Base-by-base conservation (phyloP, 2,113 vertebrate species). In the Thryonomys swinderianus region DNA sequence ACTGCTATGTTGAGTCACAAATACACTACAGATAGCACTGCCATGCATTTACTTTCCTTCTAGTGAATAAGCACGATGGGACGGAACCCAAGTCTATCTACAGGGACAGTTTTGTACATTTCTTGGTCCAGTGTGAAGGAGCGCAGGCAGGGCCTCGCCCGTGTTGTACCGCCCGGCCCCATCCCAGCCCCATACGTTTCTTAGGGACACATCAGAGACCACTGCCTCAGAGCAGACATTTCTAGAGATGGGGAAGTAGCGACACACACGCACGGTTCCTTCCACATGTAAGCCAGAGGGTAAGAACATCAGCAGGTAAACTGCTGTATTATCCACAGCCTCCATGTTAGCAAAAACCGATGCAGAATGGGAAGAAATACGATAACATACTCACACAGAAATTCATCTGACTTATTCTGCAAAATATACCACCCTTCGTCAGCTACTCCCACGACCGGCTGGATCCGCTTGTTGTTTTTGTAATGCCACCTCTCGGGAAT, bases 391-490 rank as follows among this genome's bases (percentile, higher is more conserved):
- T 95, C 98, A 99, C 99, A 30, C 80, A 98, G 98, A 96, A 99
- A 98, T 66, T 74, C 53, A 13, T 98, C 98, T 0, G 98, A 99
- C 92, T 98, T 98, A 88, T 99, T 99, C 87, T 96, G 98, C 62
- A 99, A 94, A 86, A 99, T 98, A 83, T 99, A 98, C 99, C 99
- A 99, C 92, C 99, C 99, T 97, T 99, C 96, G 30, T 99, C 99
- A 85, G 99, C 99, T 94, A 99, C 98, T 0, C 99, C 96, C 71
- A 99, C 93, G 73, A 99, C 98, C 0, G 99, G 99, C 98, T 99
- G 99, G 96, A 99, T 99, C 97, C 98, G 98, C 25, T 0, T n/a
- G 93, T 99, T 99, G 97, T 99, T 97, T 89, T 97, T 99, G 95
- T 99, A 99, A 95, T 99, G 99, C 71, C 99, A 98, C 93, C 98